These are phyloP conservation scores for Brachirus orientalis DNA, from an alignment of 2,113 vertebrate species.

Conservation along the genomic window DNA sequence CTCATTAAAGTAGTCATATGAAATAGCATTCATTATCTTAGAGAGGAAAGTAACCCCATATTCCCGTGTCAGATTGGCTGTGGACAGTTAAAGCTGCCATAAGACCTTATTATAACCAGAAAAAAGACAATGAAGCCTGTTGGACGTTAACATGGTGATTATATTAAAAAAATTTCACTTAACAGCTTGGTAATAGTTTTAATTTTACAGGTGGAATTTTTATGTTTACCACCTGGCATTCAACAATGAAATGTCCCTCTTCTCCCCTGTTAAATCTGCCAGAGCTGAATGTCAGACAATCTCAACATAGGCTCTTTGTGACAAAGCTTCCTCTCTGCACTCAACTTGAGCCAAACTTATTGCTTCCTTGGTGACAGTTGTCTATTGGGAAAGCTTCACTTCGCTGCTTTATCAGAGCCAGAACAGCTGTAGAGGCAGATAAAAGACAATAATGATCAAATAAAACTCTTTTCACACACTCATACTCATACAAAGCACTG, in stretches of 20 bases:
- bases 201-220: slow-evolving; percentile 38
- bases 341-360: slow-evolving; percentile 44
- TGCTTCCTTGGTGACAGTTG: slow-evolving; percentile 38
- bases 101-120: slow-evolving; percentile 48
- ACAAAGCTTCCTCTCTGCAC: slow-evolving; percentile 35
- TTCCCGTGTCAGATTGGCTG: background rate
- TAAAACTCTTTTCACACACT: slow-evolving; percentile 29
- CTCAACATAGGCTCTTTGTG: slow-evolving; percentile 30
- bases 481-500: slow-evolving; percentile 8
- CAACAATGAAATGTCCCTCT: slow-evolving; percentile 7
- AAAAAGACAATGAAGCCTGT: slow-evolving; percentile 22
- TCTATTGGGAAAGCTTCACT: slow-evolving; percentile 35
- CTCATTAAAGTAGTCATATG: background rate
- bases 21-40: background rate
- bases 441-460: slow-evolving; percentile 62
- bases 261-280: background rate
- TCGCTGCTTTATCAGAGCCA: slow-evolving; percentile 58
- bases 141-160: slow-evolving; percentile 1
- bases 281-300: slow-evolving; percentile 25
- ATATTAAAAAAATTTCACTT: slow-evolving; percentile 47
- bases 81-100: slow-evolving; percentile 25
- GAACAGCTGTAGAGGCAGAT: slow-evolving; percentile 65
- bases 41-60: background rate
- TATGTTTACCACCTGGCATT: slow-evolving; percentile 31
- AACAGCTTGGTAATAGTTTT: slow-evolving; percentile 29